Evolutionary conservation across 2,113 vertebrate species (phyloP), one percentile per base, ranked within the genome.

Genomic region (Proteles cristata): DNA sequence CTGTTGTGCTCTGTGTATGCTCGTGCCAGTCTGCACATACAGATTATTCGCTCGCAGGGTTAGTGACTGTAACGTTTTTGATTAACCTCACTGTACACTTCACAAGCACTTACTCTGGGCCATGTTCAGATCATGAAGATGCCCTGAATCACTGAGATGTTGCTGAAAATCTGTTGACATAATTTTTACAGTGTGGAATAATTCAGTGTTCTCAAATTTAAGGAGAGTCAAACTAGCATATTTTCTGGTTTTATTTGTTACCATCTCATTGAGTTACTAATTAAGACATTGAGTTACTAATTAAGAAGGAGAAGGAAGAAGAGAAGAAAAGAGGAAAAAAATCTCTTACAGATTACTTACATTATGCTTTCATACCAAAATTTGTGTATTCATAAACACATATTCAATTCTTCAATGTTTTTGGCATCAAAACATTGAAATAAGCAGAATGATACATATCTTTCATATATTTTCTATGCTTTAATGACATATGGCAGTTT

Each of bases 61-160:
- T 97, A 96, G 74, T 77, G 61, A 88, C 94, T 95, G 94, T 66
- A 77, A 68, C 66, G 1, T 92, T 97, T 97, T 97, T 95, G 50
- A 96, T 97, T 97, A 97, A 96, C 93, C 92, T 96, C 53, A 93
- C 71, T 84, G 39, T 94, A 94, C 80, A 96, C 88, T 95, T 97
- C 88, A 58, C 66, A 95, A 96, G 45, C 84, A 85, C 74, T 95
- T 90, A 94, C 43, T 92, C 17, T 76, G 68, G 88, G 81, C 53
- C 53, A 66, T 88, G 92, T 96, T 92, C 68, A 84, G 90, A 95
- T 96, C 58, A 73, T 53, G 50, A 96, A 93, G 90, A 93, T 96
- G 81, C 50, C 19, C 21, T 12, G 68, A 93, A 92, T 95, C 88
- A 90, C 69, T 50, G 79, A 92, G 77, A 71, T 85, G 53, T 90